These are phyloP conservation scores for Bombus confusus DNA, from an alignment of 1,140 invertebrate genomes.

Conservation along the genomic window DNA sequence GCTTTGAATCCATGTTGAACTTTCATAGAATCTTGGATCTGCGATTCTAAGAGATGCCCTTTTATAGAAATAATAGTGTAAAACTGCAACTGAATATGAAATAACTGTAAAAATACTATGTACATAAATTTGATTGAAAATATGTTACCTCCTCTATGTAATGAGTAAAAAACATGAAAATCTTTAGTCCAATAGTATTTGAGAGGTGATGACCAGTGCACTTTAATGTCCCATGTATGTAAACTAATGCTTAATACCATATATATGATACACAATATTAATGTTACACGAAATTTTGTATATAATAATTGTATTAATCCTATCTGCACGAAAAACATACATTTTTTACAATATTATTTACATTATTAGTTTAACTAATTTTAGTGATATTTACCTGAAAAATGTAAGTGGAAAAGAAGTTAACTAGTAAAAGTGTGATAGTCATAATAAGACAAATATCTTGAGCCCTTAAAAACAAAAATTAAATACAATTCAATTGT, in stretches of 20 bases:
- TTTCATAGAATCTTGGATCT: constrained; percentile 89
- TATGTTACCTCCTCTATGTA: constrained; percentile 84
- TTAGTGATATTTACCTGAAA: constrained; percentile 85
- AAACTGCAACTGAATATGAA: constrained; percentile 82
- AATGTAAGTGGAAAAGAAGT: constrained; percentile 88
- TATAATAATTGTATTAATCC: constrained; percentile 87
- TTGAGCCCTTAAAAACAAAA: constrained; percentile 84
- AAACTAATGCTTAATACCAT: constrained; percentile 83
- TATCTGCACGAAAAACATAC: constrained; percentile 79
- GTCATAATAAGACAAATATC: constrained; percentile 87
- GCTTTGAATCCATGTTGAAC: constrained; percentile 87
- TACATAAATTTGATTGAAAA: constrained; percentile 51
- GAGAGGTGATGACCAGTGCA: constrained; percentile 83
- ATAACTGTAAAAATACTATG: not conserved
- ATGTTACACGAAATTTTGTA: constrained; percentile 84
- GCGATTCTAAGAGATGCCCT: constrained; percentile 87
- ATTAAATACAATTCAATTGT: constrained; percentile 22
- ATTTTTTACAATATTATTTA: constrained; percentile 36
- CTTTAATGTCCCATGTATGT: constrained; percentile 84
- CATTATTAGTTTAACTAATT: constrained; percentile 27
- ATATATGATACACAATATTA: constrained; percentile 84
- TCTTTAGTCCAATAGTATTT: constrained; percentile 82
- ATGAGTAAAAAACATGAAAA: constrained; percentile 84
- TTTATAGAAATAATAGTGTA: constrained; percentile 90
- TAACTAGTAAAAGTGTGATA: constrained; percentile 85